Conservation (phyloP, 2,888 invertebrate genomes). For the Troilus luridus region DNA sequence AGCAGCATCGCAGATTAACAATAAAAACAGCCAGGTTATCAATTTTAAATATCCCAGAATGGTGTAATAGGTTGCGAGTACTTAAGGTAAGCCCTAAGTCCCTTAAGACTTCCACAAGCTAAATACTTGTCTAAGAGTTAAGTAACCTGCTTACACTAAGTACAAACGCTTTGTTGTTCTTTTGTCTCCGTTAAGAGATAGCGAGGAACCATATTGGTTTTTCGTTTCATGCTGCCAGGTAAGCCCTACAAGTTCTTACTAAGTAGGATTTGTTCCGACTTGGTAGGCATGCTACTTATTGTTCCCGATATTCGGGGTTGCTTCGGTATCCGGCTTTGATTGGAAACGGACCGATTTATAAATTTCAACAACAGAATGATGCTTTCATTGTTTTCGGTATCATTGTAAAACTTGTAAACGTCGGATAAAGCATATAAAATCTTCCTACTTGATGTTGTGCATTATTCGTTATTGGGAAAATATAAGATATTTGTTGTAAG, state of each 20-base stretch:
- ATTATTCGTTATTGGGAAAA: too few species aligned
- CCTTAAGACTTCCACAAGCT: conserved; percentile 37
- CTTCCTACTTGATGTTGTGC: too few species aligned
- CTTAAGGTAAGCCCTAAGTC: conserved; percentile 47
- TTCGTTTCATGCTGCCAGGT: conserved; percentile 34
- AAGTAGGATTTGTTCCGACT: conserved; percentile 40
- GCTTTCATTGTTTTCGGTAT: background rate
- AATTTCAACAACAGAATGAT: background rate
- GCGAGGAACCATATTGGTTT: conserved; percentile 8
- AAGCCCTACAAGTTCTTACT: background rate
- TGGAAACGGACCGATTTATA: background rate
- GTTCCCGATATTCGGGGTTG: background rate
- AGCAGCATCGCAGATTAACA: background rate
- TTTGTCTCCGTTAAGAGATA: conserved; percentile 7
- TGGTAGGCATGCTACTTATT: conserved; percentile 19
- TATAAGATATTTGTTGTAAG: too few species aligned
- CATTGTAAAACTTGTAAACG: background rate
- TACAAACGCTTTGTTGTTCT: conserved; percentile 54
- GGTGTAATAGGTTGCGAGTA: conserved; percentile 7
- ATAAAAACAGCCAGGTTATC: background rate
- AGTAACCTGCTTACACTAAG: conserved; percentile 46
- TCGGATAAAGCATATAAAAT: too few species aligned
- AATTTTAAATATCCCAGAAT: conserved; percentile 19
- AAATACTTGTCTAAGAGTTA: conserved; percentile 30
- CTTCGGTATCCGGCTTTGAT: background rate